These are phyloP conservation scores for Fregata magnificens DNA, from an alignment of 2,113 vertebrate species.

Conservation along the genomic window DNA sequence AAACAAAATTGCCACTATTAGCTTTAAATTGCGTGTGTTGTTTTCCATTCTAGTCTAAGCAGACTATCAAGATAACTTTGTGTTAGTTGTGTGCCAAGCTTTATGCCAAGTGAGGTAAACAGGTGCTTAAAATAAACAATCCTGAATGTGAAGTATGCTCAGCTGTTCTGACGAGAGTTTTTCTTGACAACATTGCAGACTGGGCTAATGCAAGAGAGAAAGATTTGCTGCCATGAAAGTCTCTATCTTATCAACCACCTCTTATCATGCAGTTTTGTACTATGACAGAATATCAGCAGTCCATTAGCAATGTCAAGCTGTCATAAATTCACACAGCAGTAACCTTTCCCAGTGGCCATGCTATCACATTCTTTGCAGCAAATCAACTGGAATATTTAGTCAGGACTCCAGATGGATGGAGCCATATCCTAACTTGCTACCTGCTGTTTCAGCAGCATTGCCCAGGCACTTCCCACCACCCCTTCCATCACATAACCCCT, in stretches of 20 bases:
- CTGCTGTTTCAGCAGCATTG: background rate
- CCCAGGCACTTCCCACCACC: background rate
- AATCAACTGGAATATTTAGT: background rate
- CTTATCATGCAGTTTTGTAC: background rate
- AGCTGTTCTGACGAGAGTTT: background rate
- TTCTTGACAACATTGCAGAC: background rate
- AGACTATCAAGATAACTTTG: background rate
- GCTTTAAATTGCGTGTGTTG: background rate
- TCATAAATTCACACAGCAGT: background rate
- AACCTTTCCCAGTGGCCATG: background rate
- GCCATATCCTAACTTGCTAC: background rate
- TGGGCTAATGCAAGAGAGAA: background rate
- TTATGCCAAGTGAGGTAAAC: background rate
- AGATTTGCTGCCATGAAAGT: background rate
- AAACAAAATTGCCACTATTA: background rate
- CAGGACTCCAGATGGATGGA: background rate
- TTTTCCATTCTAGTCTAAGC: background rate
- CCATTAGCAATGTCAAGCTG: background rate
- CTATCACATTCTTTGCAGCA: background rate
- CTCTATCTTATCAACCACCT: background rate
- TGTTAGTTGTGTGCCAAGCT: background rate
- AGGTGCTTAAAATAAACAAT: slow-evolving; percentile 28
- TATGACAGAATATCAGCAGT: background rate
- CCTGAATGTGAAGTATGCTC: slow-evolving; percentile 3
- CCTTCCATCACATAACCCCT: background rate